phyloP scores from a whole-genome alignment of 2,888 invertebrate genomes.

The Pachycephus smyrnensis region DNA sequence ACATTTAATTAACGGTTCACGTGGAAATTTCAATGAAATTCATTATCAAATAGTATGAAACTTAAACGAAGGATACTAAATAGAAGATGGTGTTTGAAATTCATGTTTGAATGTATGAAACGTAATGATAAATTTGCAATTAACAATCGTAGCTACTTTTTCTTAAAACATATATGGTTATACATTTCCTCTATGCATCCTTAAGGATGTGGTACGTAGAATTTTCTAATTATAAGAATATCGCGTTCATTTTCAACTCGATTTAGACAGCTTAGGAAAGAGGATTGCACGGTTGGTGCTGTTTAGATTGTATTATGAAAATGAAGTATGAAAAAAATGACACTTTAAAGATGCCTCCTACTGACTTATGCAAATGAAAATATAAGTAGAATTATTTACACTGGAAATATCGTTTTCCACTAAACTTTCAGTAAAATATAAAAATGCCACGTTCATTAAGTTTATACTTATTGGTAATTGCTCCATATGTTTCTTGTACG shows the following conservation, averaged over 20 bases:
- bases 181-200: neutral
- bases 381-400: neutral
- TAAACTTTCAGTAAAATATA: neutral
- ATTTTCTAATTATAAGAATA: neutral
- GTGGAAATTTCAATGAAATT: neutral
- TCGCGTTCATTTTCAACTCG: neutral
- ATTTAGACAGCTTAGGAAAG: neutral
- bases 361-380: neutral
- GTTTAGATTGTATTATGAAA: neutral
- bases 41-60: neutral
- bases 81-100: neutral
- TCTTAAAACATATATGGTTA: neutral
- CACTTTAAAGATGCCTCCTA: neutral
- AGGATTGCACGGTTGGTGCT: neutral
- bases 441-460: neutral
- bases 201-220: neutral
- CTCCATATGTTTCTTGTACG: constrained; percentile 18
- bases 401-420: neutral
- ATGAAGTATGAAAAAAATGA: neutral
- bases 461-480: constrained; percentile 11
- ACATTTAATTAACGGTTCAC: neutral
- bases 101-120: neutral
- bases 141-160: neutral
- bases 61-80: neutral
- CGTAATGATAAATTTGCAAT: neutral